Evolutionary conservation across 2,797 vertebrate species (phyloP), one percentile per base, ranked within the genome.

Genomic region (Astyanax mexicanus): DNA sequence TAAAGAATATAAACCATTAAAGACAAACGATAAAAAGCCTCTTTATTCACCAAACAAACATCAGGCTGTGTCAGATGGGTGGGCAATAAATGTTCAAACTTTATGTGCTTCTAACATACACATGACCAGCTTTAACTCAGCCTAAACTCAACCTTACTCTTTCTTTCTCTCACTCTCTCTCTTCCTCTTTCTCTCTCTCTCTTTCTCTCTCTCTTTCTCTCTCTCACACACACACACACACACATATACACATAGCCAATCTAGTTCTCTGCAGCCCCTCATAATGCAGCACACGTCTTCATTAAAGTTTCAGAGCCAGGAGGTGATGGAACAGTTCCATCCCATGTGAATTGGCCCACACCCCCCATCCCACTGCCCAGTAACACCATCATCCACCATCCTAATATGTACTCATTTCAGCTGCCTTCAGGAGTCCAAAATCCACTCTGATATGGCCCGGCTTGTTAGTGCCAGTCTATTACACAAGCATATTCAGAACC

Each of bases 271-370:
- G 38, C 80, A 66, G 42, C 66, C n/a, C 58, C 74, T 78, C 32
- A 64, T 37, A 44, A 77, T 32, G 40, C 25, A 60, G 35, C 27
- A 47, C 47, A 71, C 17, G 10, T 21, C 42, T 60, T 66, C 73
- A 82, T 82, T 72, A 69, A 77, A 73, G n/a, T 79, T 79, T 79
- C 15, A 74, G 25, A 68, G 45, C 40, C 21, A 45, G 60, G 42
- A 65, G 12, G 58, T 19, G 21, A 62, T 45, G 47, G 38, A 21
- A 12, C 3, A 40, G 23, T 51, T 27, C 6, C 25, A 38, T 61
- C 32, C 40, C 62, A 35, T 49, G 55, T 45, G 51, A 32, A 37
- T 7, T 7, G 25, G 11, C 15, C 21, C 62, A 9, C 69, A 62
- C 19, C 21, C 37, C 64, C 58, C 35, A 52, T 38, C 37, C 29